Base-by-base conservation (phyloP, 1,140 invertebrate genomes). In the Sinonovacula constricta region DNA sequence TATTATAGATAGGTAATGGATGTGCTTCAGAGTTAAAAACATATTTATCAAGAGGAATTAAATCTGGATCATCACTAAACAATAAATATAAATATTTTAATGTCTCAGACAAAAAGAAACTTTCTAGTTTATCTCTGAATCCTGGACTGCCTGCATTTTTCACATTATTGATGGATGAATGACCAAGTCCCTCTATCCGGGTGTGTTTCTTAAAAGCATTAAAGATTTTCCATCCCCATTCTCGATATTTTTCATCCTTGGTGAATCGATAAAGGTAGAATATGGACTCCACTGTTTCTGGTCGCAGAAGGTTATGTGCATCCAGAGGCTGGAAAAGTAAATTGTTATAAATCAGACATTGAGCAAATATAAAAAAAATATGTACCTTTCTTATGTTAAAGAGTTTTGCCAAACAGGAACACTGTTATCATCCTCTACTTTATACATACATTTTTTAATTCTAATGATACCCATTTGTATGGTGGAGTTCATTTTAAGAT, bases 11-110 rank as follows among this genome's bases (percentile, higher is more conserved):
- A 26, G 97, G 97, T 80, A 99, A 92, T 14, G 97, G 96, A 93
- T 99, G 98, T 30, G 96, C 98, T 92, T 99, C 98, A 0, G 97
- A 99, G 90, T 99, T 99, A 92, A 99, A 98, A 4, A 99, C 97
- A 97, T 96, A 99, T 85, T 98, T 94, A 90, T 99, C 96, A 33
- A 99, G 92, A 3, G 96, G 94, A 81, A 99, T 93, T 70, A 98
- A 92, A 70, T 94, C 94, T 87, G 71, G 67, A 60, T 99, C 97
- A 83, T 99, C 97, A 72, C 97, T 96, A 93, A 99, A 99, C 79
- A 99, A 93, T 83, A 99, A 93, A 92, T 99, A 99, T 75, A 99
- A 93, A 92, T 99, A 99, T 95, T 99, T 99, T 28, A 99, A 93
- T 33, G 98, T 99, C 92, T 99, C 98, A 22, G 98, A 97, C 59